Conservation (phyloP, 2,888 invertebrate species). For the Leptopilina myrica region DNA sequence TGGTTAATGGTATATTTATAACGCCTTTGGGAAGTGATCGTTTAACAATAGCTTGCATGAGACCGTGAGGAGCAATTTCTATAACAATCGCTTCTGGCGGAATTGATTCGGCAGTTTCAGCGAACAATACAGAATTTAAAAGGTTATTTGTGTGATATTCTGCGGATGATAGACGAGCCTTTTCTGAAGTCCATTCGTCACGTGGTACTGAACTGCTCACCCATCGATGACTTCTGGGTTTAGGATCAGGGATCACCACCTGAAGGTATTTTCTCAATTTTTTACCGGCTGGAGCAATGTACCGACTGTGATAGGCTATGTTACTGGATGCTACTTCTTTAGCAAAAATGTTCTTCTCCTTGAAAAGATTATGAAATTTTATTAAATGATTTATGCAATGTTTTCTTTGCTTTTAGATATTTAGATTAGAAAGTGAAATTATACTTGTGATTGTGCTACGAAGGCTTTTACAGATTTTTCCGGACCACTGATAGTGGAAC, state of each 20-base stretch:
- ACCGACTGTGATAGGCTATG: constrained; percentile 93
- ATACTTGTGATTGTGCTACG: constrained; percentile 79
- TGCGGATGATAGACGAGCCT: constrained; percentile 84
- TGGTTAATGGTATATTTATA: constrained; percentile 86
- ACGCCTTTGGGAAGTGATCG: constrained; percentile 84
- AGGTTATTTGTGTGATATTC: constrained; percentile 94
- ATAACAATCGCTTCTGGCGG: constrained; percentile 89
- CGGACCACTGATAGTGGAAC: constrained; percentile 93
- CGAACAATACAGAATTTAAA: constrained; percentile 84
- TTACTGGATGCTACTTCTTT: constrained; percentile 90
- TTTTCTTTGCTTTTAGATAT: no score
- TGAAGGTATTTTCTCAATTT: constrained; percentile 82
- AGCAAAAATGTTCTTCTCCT: constrained; percentile 86
- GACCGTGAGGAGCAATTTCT: constrained; percentile 93
- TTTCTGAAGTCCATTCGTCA: constrained; percentile 83
- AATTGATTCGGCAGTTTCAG: constrained; percentile 88
- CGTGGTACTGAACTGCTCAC: constrained; percentile 89
- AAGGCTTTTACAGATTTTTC: constrained; percentile 83
- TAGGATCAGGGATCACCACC: constrained; percentile 82
- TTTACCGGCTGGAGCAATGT: constrained; percentile 86
- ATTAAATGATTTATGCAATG: no score
- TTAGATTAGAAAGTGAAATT: no score
- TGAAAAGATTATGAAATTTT: no score
- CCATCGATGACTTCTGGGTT: constrained; percentile 86
- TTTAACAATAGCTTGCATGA: constrained; percentile 91